These are phyloP conservation scores for Argopecten irradians DNA, from an alignment of 1,140 invertebrate genomes.

Conservation along the genomic window DNA sequence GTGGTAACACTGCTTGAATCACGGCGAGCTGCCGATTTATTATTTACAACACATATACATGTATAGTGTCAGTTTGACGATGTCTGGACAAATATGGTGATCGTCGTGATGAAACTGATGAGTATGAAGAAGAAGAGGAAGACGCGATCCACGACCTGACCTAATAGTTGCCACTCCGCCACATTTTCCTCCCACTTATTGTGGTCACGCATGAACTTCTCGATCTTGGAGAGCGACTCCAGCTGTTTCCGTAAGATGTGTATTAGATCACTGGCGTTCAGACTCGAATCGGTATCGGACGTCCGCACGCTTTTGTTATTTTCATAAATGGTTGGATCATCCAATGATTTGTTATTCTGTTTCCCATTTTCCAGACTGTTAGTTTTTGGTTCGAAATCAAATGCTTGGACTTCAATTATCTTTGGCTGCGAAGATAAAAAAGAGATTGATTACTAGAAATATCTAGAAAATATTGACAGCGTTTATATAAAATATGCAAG, in stretches of 20 bases:
- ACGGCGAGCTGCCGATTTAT: too few species aligned
- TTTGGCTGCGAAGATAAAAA: neutral
- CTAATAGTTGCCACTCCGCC: constrained; percentile 62
- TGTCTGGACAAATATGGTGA: constrained; percentile 44
- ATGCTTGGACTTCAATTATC: neutral
- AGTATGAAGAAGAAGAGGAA: constrained; percentile 63
- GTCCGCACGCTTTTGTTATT: neutral
- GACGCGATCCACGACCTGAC: constrained; percentile 61
- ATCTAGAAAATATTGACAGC: too few species aligned
- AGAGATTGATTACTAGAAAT: neutral
- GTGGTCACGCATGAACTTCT: constrained; percentile 49
- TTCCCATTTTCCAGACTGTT: constrained; percentile 17
- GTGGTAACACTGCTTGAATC: too few species aligned
- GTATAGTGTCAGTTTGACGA: neutral
- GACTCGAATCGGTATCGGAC: neutral
- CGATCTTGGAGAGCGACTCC: constrained; percentile 46
- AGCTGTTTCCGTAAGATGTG: constrained; percentile 51
- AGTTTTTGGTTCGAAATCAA: constrained; percentile 19
- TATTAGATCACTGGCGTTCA: constrained; percentile 29
- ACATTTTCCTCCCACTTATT: constrained; percentile 32
- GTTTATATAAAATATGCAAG: too few species aligned
- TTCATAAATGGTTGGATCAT: neutral
- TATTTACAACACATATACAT: neutral
- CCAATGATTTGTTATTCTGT: constrained; percentile 9
- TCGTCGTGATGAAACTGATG: constrained; percentile 51